Conservation (phyloP, 2,888 invertebrate genomes). For the Cynaeus angustus region DNA sequence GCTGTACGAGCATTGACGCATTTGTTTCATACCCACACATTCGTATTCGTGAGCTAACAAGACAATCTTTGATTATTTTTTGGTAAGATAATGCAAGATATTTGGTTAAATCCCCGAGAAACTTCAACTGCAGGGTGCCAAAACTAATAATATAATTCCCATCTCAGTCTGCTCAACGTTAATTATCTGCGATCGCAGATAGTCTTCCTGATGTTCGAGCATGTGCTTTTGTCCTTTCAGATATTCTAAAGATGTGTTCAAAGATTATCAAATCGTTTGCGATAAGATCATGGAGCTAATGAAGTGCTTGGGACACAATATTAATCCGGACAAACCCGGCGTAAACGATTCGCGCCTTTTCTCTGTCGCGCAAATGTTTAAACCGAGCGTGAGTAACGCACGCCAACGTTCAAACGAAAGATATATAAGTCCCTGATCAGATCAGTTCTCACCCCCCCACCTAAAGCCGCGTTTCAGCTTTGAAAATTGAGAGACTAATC, state of each 20-base stretch:
- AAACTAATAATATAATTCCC: not conserved
- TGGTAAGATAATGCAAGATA: too few species aligned
- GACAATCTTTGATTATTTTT: too few species aligned
- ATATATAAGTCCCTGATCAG: slow-evolving; percentile 52
- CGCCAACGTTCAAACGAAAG: slow-evolving; percentile 45
- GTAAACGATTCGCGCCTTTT: slow-evolving; percentile 47
- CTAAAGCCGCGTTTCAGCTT: slow-evolving; percentile 21
- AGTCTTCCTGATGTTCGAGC: not conserved
- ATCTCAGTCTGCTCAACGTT: not conserved
- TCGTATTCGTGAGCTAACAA: too few species aligned
- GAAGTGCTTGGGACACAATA: slow-evolving; percentile 58
- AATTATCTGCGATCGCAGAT: not conserved
- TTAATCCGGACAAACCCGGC: slow-evolving; percentile 57
- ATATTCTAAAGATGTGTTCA: slow-evolving; percentile 22
- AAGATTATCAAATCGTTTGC: slow-evolving; percentile 43
- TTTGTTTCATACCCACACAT: too few species aligned
- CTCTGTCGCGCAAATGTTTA: slow-evolving; percentile 50
- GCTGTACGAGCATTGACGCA: too few species aligned
- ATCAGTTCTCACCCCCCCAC: slow-evolving; percentile 47
- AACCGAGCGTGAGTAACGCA: slow-evolving; percentile 48
- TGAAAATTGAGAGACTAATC: slow-evolving; percentile 65
- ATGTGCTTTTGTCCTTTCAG: not conserved
- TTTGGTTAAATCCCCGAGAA: too few species aligned
- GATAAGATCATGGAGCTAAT: slow-evolving; percentile 58
- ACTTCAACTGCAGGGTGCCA: too few species aligned